Base-by-base conservation (phyloP, 2,797 vertebrate genomes). In the Dipus sagitta region DNA sequence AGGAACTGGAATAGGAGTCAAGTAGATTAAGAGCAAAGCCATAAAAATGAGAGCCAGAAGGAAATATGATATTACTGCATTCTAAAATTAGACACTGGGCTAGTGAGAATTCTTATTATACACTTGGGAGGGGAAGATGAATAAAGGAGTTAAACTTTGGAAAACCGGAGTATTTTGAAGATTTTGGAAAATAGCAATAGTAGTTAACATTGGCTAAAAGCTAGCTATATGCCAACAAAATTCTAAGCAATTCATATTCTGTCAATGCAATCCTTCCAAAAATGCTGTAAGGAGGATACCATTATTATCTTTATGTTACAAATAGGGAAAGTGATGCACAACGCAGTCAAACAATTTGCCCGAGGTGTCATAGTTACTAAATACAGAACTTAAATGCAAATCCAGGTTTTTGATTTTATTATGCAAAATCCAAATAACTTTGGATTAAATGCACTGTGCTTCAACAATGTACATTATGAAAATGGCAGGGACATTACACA, bases 1-100 rank as follows among this genome's bases (percentile, higher is more conserved):
- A 95, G 76, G 68, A 94, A 93, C 92, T 96, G 88, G 93, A 95
- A 94, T 95, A 95, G 84, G 88, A 96, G 93, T 96, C 95, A 96
- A 90, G 81, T 71, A 95, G 76, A 96, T 96, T 96, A 96, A 96
- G 87, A 95, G 80, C 83, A 95, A 96, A 96, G 86, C 89, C 88
- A 81, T 91, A 96, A 93, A 96, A 96, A 81, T 89, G 62, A 94
- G n/a, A 91, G 80, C 91, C 94, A 96, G 86, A 91, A 70, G 77
- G 94, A 95, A 96, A 96, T 96, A 88, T 81, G 94, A 95, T 96
- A 95, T 90, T 94, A 93, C 47, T 75, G 32, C 84, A 86, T 89
- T 95, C 93, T 96, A 96, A 96, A 95, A 91, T 94, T 93, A 94
- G 91, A 96, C 21, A 81, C 75, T 47, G 34, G 28, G n/a, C 21